Percentiles rank a stretch among this genome's conserved stretches.
phyloP scores from a whole-genome alignment of 2,113 vertebrate genomes.

The Grammomys dolichurus region DNA sequence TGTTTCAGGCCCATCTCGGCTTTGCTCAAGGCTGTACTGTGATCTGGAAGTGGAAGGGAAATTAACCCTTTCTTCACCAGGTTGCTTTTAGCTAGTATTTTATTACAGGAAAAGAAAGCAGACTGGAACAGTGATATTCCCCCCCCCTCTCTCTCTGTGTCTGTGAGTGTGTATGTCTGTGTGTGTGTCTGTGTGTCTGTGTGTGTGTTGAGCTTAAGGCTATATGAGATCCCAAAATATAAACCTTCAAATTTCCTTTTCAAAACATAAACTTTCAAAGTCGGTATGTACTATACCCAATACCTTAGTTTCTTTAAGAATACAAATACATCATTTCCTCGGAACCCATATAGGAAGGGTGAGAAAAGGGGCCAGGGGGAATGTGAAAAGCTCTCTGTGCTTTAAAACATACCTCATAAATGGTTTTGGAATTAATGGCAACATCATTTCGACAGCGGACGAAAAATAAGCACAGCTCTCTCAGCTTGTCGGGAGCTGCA shows the following conservation, averaged over 20 bases:
- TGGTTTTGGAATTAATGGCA: conserved; percentile 85
- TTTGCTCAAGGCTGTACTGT: background rate
- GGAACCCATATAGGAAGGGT: background rate
- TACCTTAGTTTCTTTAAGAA: background rate
- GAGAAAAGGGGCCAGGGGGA: background rate
- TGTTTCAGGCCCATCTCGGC: background rate
- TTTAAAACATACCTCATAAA: conserved; percentile 88
- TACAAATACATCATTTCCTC: conserved; percentile 24
- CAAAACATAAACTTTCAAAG: background rate
- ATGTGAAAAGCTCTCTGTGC: background rate
- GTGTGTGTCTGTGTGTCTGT: too few relatives aligned
- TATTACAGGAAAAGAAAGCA: background rate
- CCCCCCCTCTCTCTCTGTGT: too few relatives aligned
- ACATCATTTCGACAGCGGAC: conserved; percentile 85
- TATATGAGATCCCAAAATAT: background rate
- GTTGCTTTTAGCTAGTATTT: background rate
- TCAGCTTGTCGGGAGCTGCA: conserved; percentile 81
- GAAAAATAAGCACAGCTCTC: conserved; percentile 90
- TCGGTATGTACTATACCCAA: background rate
- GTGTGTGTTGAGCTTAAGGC: background rate
- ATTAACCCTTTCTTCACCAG: background rate
- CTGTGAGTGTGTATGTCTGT: too few relatives aligned
- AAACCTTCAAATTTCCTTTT: background rate
- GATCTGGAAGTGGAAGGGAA: background rate
- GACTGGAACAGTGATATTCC: too few relatives aligned